phyloP scores from a whole-genome alignment of 1,140 invertebrate genomes.

The Magallana angulata region DNA sequence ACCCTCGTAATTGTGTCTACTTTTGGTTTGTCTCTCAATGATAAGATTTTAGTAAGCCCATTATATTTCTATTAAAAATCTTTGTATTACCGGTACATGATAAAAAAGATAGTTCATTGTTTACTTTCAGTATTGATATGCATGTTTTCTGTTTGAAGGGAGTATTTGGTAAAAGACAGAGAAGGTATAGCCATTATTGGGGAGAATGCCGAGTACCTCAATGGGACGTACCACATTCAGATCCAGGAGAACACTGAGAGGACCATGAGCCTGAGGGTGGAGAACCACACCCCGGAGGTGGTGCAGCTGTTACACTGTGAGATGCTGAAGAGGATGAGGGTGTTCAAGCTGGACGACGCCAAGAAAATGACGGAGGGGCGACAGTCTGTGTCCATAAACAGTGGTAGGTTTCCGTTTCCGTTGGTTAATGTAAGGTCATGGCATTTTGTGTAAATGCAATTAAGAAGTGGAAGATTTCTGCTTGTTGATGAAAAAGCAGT shows the following conservation, averaged over 20 bases:
- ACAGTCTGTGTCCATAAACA: slow-evolving; percentile 41
- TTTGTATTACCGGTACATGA: too few species aligned
- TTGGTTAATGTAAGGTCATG: not conserved
- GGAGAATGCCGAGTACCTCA: slow-evolving; percentile 16
- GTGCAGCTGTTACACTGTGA: slow-evolving; percentile 63
- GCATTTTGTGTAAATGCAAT: too few species aligned
- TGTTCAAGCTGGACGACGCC: slow-evolving; percentile 61
- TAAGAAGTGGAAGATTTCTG: too few species aligned
- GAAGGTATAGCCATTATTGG: slow-evolving; percentile 50
- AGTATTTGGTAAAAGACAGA: slow-evolving; percentile 56
- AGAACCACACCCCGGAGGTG: slow-evolving; percentile 32
- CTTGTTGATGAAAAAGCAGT: too few species aligned
- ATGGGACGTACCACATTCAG: slow-evolving; percentile 52
- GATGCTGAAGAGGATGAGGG: slow-evolving; percentile 63
- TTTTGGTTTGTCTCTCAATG: too few species aligned
- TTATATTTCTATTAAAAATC: too few species aligned
- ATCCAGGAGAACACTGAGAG: slow-evolving; percentile 55
- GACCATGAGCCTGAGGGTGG: slow-evolving; percentile 42
- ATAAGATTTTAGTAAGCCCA: too few species aligned
- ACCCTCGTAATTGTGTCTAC: too few species aligned
- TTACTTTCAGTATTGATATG: too few species aligned
- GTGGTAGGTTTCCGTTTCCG: slow-evolving; percentile 54
- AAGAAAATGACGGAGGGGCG: slow-evolving; percentile 61
- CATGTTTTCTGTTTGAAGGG: slow-evolving; percentile 47
- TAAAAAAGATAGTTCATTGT: too few species aligned